Evolutionary conservation across 2,888 invertebrate species (phyloP).

Genomic region (Lepidonotus clava): DNA sequence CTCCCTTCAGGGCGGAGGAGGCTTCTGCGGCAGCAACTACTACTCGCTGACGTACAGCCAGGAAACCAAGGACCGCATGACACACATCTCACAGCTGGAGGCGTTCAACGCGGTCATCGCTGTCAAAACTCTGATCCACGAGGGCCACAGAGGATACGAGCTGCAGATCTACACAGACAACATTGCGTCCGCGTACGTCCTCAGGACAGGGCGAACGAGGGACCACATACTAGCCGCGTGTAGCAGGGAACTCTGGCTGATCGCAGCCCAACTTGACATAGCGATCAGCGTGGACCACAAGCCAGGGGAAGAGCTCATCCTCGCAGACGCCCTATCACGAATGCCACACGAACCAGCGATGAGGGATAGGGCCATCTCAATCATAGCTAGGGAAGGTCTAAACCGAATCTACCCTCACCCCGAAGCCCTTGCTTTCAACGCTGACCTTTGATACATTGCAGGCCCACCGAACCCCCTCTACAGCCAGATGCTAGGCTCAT

Average conservation of each 20-base stretch:
- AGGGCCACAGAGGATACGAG: background rate
- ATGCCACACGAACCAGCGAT: too few species aligned
- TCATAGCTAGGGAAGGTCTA: too few species aligned
- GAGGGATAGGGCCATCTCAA: too few species aligned
- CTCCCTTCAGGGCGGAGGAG: background rate
- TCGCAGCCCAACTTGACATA: background rate
- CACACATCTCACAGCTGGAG: background rate
- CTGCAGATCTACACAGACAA: background rate
- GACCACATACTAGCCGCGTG: background rate
- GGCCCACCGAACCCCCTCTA: too few species aligned
- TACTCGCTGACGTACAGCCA: background rate
- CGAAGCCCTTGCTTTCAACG: too few species aligned
- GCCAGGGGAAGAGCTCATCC: background rate
- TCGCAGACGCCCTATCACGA: background rate
- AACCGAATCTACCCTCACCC: too few species aligned
- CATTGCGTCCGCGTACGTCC: background rate
- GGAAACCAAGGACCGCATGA: too few species aligned
- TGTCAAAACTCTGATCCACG: background rate
- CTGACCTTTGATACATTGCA: too few species aligned
- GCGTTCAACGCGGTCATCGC: background rate
- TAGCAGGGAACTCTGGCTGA: background rate
- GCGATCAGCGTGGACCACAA: background rate
- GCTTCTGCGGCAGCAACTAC: background rate
- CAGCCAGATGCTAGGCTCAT: too few species aligned
- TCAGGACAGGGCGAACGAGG: background rate